Base-by-base conservation (phyloP, 2,888 invertebrate genomes). In the Conus canariensis region DNA sequence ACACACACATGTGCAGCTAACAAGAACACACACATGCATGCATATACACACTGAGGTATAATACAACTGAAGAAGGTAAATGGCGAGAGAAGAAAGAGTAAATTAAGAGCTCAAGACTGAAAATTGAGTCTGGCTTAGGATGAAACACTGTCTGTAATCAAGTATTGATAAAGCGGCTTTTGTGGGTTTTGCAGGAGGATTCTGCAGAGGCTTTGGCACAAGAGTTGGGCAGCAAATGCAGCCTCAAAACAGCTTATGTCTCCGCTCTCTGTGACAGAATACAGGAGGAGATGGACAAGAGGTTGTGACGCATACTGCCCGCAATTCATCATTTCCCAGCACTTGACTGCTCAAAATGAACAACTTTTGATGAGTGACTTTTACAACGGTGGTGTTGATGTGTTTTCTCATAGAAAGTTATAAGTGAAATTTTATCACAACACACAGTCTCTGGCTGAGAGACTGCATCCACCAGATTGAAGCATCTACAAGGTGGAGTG, bases 211-310 rank as follows among this genome's bases (percentile, higher is more conserved):
- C 92, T 9, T 87, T 95, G 25, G 94, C 94, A 10, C 92, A 91
- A 83, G 92, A 92, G 83, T 92, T 95, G 90, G 95, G 95, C 5
- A 91, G 93, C 85, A 93, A 94, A 12, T 91, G 93, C 82, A 91
- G 92, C 58, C 91, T 95, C 12, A 90, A 93, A 9, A 89, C 92
- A 19, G 88, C 92, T 9, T 94, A 93, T 91, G 91, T 94, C 30
- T 91, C 93, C 80, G 94, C 94, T 14, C 90, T 95, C 10, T 92
- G 93, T 86, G 91, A 93, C 25, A 91, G 93, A 56, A 90, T 95
- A 12, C 92, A 94, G 59, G 91, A 93, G 45, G 95, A 94, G 88
- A 94, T 94, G 30, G 92, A 93, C 25, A 94, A 93, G 86, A 89
- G 91, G n/a, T 88, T 80, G 58, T 91, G 74, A 89, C 64, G 25